A percentile compares a stretch with the other conserved stretches of the same genome.
phyloP scores from a whole-genome alignment of 2,797 vertebrate genomes.

The Benthosema pterotum region DNA sequence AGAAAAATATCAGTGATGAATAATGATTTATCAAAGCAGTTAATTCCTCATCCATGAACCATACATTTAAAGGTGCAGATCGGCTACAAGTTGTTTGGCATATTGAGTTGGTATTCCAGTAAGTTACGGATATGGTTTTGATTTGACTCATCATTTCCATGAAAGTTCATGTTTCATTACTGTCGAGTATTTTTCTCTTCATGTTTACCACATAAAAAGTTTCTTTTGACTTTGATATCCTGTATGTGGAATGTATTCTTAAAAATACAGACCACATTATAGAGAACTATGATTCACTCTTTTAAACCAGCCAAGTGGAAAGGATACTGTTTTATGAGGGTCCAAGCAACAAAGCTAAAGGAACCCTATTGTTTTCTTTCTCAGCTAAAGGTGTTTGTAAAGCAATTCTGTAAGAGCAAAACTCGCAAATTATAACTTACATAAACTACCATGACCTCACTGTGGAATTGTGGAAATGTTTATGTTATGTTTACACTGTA shows the following conservation, averaged over 20 bases:
- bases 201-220: background rate
- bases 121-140: background rate
- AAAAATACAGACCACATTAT: conserved; percentile 7
- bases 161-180: conserved; percentile 1
- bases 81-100: background rate
- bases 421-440: too few species aligned
- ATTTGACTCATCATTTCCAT: conserved; percentile 3
- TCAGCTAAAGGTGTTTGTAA: too few species aligned
- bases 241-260: background rate
- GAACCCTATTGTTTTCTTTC: too few species aligned
- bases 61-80: too few species aligned
- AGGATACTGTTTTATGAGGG: conserved; percentile 3
- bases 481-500: too few species aligned
- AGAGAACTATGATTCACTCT: conserved; percentile 13
- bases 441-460: too few species aligned
- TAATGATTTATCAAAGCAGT: background rate
- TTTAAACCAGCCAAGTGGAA: conserved; percentile 8
- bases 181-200: conserved; percentile 6
- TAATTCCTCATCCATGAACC: background rate
- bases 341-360: too few species aligned
- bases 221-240: conserved; percentile 3
- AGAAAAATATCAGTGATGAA: too few species aligned
- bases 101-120: background rate
- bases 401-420: too few species aligned
- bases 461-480: too few species aligned